Conservation (phyloP, 2,797 vertebrate species). For the Fratercula arctica region DNA sequence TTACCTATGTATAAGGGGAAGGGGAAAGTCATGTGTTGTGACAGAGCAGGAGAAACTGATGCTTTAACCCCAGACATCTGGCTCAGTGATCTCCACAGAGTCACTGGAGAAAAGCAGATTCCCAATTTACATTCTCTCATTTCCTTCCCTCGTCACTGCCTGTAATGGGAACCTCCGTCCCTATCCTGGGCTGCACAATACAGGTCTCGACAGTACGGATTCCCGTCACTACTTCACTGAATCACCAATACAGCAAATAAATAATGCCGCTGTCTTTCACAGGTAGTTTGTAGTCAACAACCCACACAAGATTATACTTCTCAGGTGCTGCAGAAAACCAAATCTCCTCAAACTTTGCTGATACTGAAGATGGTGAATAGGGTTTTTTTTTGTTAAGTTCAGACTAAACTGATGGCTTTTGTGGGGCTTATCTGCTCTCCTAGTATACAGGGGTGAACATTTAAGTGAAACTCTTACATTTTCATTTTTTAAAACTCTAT, state of each 20-base stretch:
- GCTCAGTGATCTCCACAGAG: rapidly evolving
- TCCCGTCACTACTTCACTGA: background rate
- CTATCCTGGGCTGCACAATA: background rate
- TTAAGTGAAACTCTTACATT: background rate
- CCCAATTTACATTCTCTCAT: background rate
- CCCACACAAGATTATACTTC: background rate
- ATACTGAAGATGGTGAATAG: background rate
- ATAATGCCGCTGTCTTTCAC: background rate
- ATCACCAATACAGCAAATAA: background rate
- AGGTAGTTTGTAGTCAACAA: background rate
- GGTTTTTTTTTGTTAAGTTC: background rate
- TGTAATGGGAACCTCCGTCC: background rate
- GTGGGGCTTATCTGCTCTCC: background rate
- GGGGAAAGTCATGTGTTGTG: background rate
- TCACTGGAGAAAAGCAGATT: background rate
- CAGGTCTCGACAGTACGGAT: background rate
- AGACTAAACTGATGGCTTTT: background rate
- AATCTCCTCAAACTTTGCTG: background rate
- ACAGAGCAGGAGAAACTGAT: background rate
- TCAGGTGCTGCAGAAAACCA: background rate
- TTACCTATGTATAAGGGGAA: background rate
- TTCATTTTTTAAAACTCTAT: background rate
- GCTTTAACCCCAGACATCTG: background rate
- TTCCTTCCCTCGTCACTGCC: background rate
- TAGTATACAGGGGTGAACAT: background rate